Percentiles rank a stretch among this genome's conserved stretches.
These are phyloP conservation scores for Lamprotornis superbus DNA, from an alignment of 2,113 vertebrate genomes.

Conservation along the genomic window DNA sequence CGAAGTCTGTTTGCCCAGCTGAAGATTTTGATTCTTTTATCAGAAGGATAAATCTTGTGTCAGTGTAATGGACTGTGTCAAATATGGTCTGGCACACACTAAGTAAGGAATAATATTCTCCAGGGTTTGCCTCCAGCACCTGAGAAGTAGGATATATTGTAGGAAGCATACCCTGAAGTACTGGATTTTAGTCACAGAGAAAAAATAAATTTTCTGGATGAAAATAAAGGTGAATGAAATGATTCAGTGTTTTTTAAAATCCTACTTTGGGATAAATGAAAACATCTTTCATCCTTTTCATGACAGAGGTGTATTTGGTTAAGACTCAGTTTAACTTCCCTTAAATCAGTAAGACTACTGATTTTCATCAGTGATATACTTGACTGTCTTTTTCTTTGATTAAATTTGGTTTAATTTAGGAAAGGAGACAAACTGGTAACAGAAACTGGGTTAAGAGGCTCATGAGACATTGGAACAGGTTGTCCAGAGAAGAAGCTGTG, in stretches of 20 bases:
- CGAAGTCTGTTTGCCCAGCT: neutral
- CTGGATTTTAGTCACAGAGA: neutral
- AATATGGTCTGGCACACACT: conserved; percentile 52
- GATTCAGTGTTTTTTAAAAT: neutral
- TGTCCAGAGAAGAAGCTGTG: neutral
- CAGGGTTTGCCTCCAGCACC: conserved; percentile 39
- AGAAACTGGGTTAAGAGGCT: neutral
- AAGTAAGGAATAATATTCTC: conserved; percentile 45
- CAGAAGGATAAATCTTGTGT: conserved; percentile 36
- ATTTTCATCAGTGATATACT: neutral
- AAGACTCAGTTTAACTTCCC: neutral
- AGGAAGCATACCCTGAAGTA: conserved; percentile 6
- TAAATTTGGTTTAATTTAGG: neutral
- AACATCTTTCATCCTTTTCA: neutral
- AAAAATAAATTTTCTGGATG: neutral
- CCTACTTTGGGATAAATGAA: neutral
- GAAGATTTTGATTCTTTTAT: conserved; percentile 30
- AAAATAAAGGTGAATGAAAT: conserved; percentile 18
- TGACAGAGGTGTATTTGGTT: neutral
- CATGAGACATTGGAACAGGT: neutral
- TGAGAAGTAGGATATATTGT: conserved; percentile 38
- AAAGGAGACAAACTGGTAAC: neutral
- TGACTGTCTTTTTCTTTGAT: neutral
- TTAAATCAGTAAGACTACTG: neutral
- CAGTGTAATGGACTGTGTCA: conserved; percentile 51